phyloP scores from a whole-genome alignment of 2,888 invertebrate genomes.

The Cyclophora punctaria region DNA sequence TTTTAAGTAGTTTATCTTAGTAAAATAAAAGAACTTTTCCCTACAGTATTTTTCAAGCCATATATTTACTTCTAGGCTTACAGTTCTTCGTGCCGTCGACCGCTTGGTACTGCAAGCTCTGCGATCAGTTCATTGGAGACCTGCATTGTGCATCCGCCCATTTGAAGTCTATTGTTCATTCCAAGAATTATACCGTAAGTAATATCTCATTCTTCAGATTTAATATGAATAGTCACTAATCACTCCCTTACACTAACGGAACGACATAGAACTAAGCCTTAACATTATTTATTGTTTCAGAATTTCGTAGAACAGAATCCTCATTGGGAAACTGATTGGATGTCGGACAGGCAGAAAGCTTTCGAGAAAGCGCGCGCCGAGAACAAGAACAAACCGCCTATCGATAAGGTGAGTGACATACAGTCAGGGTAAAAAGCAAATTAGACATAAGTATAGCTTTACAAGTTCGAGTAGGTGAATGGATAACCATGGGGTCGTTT shows the following conservation, averaged over 20 bases:
- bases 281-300: conserved; percentile 55
- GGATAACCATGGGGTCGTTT: too few species aligned
- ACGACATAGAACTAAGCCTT: neutral
- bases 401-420: too few species aligned
- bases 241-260: too few species aligned
- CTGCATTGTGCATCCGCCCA: conserved; percentile 91
- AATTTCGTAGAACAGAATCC: conserved; percentile 88
- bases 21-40: too few species aligned
- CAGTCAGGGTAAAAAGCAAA: too few species aligned
- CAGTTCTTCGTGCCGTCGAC: conserved; percentile 92
- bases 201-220: neutral
- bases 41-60: too few species aligned
- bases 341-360: conserved; percentile 85
- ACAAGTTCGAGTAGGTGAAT: too few species aligned
- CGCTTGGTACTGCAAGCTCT: conserved; percentile 93
- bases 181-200: conserved; percentile 86
- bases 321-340: conserved; percentile 91
- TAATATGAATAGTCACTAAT: too few species aligned
- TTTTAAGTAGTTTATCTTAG: too few species aligned
- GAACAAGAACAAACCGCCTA: conserved; percentile 32
- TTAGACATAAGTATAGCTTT: too few species aligned
- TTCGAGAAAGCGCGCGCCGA: conserved; percentile 66
- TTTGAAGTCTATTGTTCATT: conserved; percentile 85
- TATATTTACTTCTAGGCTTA: conserved; percentile 72
- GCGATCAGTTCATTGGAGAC: conserved; percentile 91